Percentiles rank a stretch among this genome's conserved stretches.
phyloP scores from a whole-genome alignment of 2,113 vertebrate species.

The Cepphus grylle region DNA sequence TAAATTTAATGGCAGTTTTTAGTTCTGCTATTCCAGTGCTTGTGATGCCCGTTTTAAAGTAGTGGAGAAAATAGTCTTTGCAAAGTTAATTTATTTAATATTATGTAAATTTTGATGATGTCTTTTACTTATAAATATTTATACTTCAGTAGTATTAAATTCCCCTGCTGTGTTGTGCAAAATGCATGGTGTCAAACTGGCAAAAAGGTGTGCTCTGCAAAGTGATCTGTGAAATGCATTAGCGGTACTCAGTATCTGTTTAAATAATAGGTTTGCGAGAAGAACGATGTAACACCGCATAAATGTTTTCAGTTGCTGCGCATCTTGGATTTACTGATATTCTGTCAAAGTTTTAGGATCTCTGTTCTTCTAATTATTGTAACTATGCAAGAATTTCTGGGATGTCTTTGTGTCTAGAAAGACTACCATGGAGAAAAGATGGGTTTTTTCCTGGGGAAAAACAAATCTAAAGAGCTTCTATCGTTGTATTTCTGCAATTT shows the following conservation, averaged over 20 bases:
- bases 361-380: not conserved
- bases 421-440: not conserved
- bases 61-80: not conserved
- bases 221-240: not conserved
- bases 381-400: not conserved
- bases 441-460: not conserved
- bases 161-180: not conserved
- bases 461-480: not conserved
- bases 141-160: not conserved
- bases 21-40: not conserved
- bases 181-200: not conserved
- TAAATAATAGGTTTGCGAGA: not conserved
- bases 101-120: not conserved
- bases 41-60: not conserved
- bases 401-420: not conserved
- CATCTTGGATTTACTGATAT: not conserved
- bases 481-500: not conserved
- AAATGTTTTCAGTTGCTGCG: not conserved
- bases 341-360: not conserved
- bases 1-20: not conserved
- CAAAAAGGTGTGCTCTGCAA: not conserved
- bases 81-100: not conserved
- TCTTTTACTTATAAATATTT: not conserved
- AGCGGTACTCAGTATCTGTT: not conserved
- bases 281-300: not conserved